Base-by-base conservation (phyloP, 2,113 vertebrate species). In the Rhinolophus ferrumequinum region DNA sequence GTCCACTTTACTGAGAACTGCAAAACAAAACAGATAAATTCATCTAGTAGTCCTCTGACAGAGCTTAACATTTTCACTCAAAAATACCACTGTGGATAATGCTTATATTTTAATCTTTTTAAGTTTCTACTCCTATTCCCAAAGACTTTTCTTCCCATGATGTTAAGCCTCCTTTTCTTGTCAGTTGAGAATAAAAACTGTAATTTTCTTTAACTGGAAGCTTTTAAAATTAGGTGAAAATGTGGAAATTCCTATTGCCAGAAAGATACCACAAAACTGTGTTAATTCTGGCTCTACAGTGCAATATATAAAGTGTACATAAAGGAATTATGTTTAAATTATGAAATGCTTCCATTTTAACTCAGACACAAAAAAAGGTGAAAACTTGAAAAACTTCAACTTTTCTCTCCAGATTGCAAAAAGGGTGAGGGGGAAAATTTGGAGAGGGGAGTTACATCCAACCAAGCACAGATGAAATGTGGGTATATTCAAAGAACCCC, bases 181-280 rank as follows among this genome's bases (percentile, higher is more conserved):
- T 66, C 19, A 84, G 5, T 80, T 79, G 73, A 35, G 30, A 90
- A 62, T 1, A 92, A 7, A 88, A 87, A 41, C 64, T 69, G 56
- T 8, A 75, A 56, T 66, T 58, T 56, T 8, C 35, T 82, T 82
- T 60, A 86, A 73, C 4, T 47, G 66, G 28, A 81, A 88, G n/a
- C 22, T 73, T 86, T 93, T 86, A 76, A 24, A 69, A 70, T 85
- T 75, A 95, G 84, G 44, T 60, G 26, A 86, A 86, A 90, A 90
- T 56, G n/a, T 50, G 6, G 38, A 81, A 33, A 94, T 54, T 75
- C 50, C 56, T 96, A 85, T 5, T 89, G 79, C 58, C 67, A 69
- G 64, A 92, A 89, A 83, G n/a, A 16, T 75, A 86, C 47, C 44
- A 86, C 21, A 90, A 87, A 70, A 73, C 28, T 13, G 18, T 16